Conservation (phyloP, 2,797 vertebrate genomes). For the Halcyon chelicuti region DNA sequence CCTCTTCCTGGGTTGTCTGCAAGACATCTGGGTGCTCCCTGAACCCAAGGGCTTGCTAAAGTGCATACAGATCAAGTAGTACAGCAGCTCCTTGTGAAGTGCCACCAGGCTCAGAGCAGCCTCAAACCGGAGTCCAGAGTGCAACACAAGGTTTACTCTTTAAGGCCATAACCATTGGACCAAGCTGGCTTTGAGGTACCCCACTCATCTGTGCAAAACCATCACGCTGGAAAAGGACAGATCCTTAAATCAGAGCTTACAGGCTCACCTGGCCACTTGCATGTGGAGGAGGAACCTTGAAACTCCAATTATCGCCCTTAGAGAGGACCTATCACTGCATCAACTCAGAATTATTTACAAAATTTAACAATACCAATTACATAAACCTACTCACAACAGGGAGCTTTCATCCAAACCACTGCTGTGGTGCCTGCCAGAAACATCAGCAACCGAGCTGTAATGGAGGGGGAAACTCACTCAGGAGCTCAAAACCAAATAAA, state of each 20-base stretch:
- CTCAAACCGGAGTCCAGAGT: neutral
- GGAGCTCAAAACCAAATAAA: constrained; percentile 30
- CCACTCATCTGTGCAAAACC: neutral
- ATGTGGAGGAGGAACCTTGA: neutral
- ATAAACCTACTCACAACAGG: constrained; percentile 25
- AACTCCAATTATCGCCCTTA: neutral
- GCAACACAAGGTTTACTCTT: neutral
- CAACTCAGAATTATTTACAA: neutral
- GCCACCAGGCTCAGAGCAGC: neutral
- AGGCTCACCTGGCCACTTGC: neutral
- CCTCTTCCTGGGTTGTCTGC: neutral
- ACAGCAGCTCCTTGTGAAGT: neutral
- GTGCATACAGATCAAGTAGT: rapidly evolving
- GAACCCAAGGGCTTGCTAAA: neutral
- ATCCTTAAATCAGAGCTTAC: neutral
- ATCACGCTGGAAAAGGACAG: neutral
- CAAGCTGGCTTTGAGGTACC: neutral
- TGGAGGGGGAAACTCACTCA: neutral
- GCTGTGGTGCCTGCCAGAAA: constrained; percentile 20
- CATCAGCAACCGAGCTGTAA: neutral
- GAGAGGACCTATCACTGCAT: neutral
- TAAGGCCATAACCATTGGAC: neutral
- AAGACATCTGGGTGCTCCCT: neutral
- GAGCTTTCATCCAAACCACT: constrained; percentile 45
- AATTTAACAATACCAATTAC: neutral